Evolutionary conservation across 2,888 invertebrate species (phyloP).

Genomic region (Caenorhabditis auriculariae): DNA sequence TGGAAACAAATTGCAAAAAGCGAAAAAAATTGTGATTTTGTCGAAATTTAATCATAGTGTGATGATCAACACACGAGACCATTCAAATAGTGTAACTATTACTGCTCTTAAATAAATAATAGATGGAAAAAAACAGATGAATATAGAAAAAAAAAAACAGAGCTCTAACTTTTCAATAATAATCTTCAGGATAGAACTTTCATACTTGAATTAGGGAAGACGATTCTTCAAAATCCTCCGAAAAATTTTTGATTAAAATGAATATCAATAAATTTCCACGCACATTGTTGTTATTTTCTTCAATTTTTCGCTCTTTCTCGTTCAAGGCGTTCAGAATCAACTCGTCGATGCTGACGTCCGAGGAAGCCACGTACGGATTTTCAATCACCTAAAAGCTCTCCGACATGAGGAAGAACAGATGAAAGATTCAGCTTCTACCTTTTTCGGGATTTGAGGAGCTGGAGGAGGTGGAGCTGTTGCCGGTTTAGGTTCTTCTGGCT

Average conservation of each 20-base stretch:
- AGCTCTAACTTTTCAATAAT: too few species aligned
- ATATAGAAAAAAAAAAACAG: too few species aligned
- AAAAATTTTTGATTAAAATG: background rate
- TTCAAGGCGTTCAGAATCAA: constrained; percentile 37
- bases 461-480: constrained; percentile 16
- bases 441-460: constrained; percentile 28
- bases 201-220: background rate
- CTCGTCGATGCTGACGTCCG: constrained; percentile 40
- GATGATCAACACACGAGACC: too few species aligned
- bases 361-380: constrained; percentile 32
- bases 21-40: too few species aligned
- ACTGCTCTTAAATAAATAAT: too few species aligned
- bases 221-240: constrained; percentile 1
- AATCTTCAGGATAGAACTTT: too few species aligned
- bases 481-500: constrained; percentile 3
- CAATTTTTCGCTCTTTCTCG: constrained; percentile 24
- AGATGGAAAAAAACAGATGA: too few species aligned
- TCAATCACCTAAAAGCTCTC: constrained; percentile 19
- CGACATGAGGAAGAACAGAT: background rate
- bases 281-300: constrained; percentile 35
- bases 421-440: constrained; percentile 5
- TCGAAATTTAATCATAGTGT: too few species aligned
- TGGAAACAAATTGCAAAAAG: too few species aligned
- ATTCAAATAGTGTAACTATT: too few species aligned
- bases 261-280: background rate